These are phyloP conservation scores for Folsomia candida DNA, from an alignment of 2,888 invertebrate genomes.

Conservation along the genomic window DNA sequence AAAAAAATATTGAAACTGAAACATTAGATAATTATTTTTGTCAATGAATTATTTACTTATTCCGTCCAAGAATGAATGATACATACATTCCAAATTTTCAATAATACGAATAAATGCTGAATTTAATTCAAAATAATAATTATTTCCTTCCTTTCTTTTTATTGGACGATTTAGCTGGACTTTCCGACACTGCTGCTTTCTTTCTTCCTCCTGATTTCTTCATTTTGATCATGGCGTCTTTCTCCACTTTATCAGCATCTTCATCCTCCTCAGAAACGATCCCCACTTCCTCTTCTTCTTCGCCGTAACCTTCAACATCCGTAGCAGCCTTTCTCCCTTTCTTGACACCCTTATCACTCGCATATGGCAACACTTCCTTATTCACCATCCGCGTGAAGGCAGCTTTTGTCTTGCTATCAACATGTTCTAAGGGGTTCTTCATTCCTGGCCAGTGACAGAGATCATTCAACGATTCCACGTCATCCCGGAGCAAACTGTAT, in stretches of 20 bases:
- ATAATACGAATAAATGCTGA: no score
- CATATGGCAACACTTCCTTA: constrained; percentile 78
- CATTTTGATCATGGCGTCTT: constrained; percentile 79
- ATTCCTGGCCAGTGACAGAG: constrained; percentile 78
- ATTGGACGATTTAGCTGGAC: no score
- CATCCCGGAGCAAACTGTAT: constrained; percentile 86
- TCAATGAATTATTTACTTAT: no score
- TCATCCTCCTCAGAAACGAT: constrained; percentile 51
- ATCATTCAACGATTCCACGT: constrained; percentile 84
- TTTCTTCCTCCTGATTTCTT: constrained; percentile 30
- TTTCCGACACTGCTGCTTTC: no score
- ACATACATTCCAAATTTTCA: no score
- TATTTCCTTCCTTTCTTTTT: no score
- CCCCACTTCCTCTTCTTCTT: constrained; percentile 53
- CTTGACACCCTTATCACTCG: constrained; percentile 64
- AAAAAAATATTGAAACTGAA: no score
- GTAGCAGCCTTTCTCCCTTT: constrained; percentile 62
- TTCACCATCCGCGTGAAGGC: constrained; percentile 92
- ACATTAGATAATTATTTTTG: no score
- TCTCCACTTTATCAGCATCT: constrained; percentile 61
- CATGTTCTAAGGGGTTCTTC: constrained; percentile 70
- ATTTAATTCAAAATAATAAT: no score
- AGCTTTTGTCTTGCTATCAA: constrained; percentile 83
- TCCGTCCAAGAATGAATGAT: no score
- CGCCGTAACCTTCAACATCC: constrained; percentile 55